Evolutionary conservation across 2,888 invertebrate species (phyloP), one percentile per base, ranked within the genome.

Genomic region (Chloroclysta siterata): DNA sequence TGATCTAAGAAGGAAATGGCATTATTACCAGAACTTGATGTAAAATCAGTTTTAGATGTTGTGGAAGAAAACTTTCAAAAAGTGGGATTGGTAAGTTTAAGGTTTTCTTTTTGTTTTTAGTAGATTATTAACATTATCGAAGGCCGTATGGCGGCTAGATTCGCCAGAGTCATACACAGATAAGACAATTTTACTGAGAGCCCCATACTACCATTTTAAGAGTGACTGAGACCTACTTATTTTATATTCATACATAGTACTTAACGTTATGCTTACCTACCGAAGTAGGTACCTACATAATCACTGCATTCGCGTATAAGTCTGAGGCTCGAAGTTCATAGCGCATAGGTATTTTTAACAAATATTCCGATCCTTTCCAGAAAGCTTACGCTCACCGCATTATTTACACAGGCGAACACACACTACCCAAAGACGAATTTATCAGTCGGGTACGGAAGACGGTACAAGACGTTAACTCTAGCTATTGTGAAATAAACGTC

Each of bases 361-460:
- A 1, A 29, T 50, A 41, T 51, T 10, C 0, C 15, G 29, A 6
- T 22, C 7, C 29, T 64, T 85, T 89, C 65, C 81, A 94, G 94
- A 91, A 89, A 88, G 78, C 89, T 5, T 93, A 87, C 66, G 88
- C 90, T 1, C 83, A 89, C 69, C 90, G 93, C 46, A 84, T 93
- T 79, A 84, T 93, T 66, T 94, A 93, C 69, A 80, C 83, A 4
- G 93, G 93, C 0, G 92, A 93, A 63, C 93, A 93, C 69, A 75
- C 79, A 1, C 69, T 90, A 41, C 66, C 76, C 0, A 85, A 84
- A 70, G 80, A 85, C 5, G 87, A 89, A 60, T 77, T 93, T 47
- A 85, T 86, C 53, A 60, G 78, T 29, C 72, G 83, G 33, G 85
- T 93, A 64, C 61, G 77, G 41, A 79, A 78, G 60, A 82, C 84